phyloP scores from a whole-genome alignment of 2,888 invertebrate genomes.

The Cantharis rufa region DNA sequence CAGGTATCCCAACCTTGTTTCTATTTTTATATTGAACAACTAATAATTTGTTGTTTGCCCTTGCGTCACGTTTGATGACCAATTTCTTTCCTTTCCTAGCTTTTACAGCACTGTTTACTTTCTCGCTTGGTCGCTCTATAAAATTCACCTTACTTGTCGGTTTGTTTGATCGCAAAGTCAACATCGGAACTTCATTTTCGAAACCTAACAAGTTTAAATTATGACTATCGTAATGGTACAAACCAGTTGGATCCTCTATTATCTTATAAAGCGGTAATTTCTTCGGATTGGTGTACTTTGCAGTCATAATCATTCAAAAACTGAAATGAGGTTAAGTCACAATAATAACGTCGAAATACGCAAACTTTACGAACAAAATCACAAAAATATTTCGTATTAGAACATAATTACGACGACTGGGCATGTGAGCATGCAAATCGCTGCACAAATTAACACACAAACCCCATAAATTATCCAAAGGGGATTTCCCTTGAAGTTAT shows the following conservation, averaged over 20 bases:
- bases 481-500: background rate
- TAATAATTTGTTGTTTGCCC: background rate
- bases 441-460: background rate
- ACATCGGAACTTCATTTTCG: background rate
- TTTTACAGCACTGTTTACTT: background rate
- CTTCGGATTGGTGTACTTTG: background rate
- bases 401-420: background rate
- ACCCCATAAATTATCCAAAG: background rate
- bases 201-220: background rate
- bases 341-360: background rate
- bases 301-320: background rate
- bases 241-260: background rate
- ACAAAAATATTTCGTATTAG: background rate
- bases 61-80: background rate
- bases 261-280: background rate
- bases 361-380: background rate
- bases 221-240: background rate
- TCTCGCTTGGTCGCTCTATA: background rate
- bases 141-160: background rate
- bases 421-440: background rate
- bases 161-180: background rate
- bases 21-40: constrained; percentile 2
- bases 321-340: background rate
- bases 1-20: background rate
- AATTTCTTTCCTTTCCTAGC: background rate